These are phyloP conservation scores for Spinibarbus caldwelli DNA, from an alignment of 2,797 vertebrate species.

Conservation along the genomic window DNA sequence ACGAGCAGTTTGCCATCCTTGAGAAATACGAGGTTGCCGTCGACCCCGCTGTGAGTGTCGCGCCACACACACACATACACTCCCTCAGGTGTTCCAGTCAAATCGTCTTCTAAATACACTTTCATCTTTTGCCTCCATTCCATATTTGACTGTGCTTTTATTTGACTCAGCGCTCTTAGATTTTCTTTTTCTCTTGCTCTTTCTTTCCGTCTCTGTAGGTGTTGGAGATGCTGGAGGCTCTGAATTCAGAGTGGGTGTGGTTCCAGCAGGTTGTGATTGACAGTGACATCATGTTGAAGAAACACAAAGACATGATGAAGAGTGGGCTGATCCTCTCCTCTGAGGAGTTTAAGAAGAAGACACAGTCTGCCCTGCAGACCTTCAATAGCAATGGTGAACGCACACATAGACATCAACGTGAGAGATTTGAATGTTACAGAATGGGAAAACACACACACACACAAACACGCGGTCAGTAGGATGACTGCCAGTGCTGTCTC, in stretches of 20 bases:
- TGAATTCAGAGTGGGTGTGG: constrained; percentile 80
- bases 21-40: constrained; percentile 84
- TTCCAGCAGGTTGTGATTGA: constrained; percentile 86
- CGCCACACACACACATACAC: background rate
- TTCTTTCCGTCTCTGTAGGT: constrained; percentile 72
- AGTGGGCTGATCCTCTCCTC: constrained; percentile 76
- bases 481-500: constrained; percentile 37
- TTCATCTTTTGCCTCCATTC: background rate
- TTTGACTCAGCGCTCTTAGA: constrained; percentile 9
- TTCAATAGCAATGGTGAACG: constrained; percentile 78
- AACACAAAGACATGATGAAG: constrained; percentile 86
- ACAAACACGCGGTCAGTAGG: constrained; percentile 33
- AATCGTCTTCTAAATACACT: constrained; percentile 25
- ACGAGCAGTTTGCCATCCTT: constrained; percentile 86
- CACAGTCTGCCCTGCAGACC: constrained; percentile 74
- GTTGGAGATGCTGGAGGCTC: constrained; percentile 74
- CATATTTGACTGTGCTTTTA: constrained; percentile 12
- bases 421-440: constrained; percentile 24
- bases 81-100: constrained; percentile 9
- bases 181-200: constrained; percentile 25
- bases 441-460: constrained; percentile 32
- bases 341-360: constrained; percentile 85
- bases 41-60: constrained; percentile 74
- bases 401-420: constrained; percentile 29
- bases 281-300: constrained; percentile 80